Base-by-base conservation (phyloP, 2,888 invertebrate species). In the Drosophila villosipedis region DNA sequence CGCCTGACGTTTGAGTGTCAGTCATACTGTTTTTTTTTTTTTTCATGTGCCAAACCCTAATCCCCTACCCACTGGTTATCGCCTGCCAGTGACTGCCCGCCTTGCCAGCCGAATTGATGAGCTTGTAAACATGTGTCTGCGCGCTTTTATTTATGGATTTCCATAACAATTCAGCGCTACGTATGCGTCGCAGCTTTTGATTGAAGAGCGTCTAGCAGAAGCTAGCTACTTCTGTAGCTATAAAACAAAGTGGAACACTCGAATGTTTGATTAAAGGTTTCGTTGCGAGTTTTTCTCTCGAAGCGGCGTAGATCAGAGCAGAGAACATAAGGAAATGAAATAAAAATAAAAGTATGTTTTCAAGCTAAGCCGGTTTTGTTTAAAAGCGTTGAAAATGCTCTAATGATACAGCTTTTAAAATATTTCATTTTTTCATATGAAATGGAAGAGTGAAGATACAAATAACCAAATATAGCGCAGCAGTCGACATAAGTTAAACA, bases 61-160 rank as follows among this genome's bases (percentile, higher is more conserved):
- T 16, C 9, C 14, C 3, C 28, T n/a, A 28, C 30, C n/a, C 58
- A 10, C n/a, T 28, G 53, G 19, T 49, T 49, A 63, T 73, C 67
- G 43, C 41, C 41, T 41, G 54, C 64, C 52, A 59, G 68, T 41
- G 60, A 39, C 63, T 63, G 57, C 16, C 16, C 30, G 61, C 41
- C 39, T 62, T 70, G 76, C 71, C 39, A 65, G 75, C 68, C 72
- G 84, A 85, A 85, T 85, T 90, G 85, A 85, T 88, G 85, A 88
- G 90, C 88, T 61, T 88, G 90, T 85, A 88, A 85, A 90, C 85
- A 90, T 80, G 85, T 83, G 85, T 85, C 80, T 85, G 83, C 73
- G 69, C 69, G 83, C 85, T 73, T 78, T 90, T 88, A 90, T 85
- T 90, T 85, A 85, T 85, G 88, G 90, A 82, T 85, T 84, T 90